phyloP scores from a whole-genome alignment of 2,797 vertebrate genomes.

The Todus mexicanus region DNA sequence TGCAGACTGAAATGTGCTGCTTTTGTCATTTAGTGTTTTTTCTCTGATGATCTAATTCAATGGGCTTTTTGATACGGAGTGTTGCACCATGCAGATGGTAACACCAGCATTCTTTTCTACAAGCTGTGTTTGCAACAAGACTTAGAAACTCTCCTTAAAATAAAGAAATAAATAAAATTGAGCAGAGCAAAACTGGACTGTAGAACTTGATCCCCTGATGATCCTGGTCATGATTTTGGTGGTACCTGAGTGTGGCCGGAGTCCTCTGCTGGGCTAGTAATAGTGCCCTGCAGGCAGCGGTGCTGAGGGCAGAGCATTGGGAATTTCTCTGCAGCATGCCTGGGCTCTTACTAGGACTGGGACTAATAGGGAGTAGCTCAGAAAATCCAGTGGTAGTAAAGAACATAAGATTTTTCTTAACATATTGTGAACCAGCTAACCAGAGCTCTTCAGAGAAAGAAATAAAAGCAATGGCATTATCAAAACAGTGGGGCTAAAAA shows the following conservation, averaged over 20 bases:
- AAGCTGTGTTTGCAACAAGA: neutral
- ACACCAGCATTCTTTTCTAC: neutral
- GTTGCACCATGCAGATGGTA: neutral
- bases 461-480: neutral
- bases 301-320: neutral
- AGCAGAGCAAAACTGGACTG: neutral
- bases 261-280: neutral
- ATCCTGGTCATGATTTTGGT: neutral
- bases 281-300: rapidly evolving
- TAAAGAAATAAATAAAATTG: neutral
- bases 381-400: neutral
- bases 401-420: neutral
- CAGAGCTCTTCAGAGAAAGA: neutral
- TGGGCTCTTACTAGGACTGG: neutral
- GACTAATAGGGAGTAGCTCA: neutral
- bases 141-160: neutral
- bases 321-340: neutral
- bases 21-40: neutral
- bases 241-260: neutral
- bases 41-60: neutral
- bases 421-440: neutral
- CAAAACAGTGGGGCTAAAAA: neutral
- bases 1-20: neutral
- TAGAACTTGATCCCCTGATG: neutral
- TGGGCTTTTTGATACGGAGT: neutral